Evolutionary conservation across 1,140 invertebrate species (phyloP).

Genomic region (Ooceraea biroi): DNA sequence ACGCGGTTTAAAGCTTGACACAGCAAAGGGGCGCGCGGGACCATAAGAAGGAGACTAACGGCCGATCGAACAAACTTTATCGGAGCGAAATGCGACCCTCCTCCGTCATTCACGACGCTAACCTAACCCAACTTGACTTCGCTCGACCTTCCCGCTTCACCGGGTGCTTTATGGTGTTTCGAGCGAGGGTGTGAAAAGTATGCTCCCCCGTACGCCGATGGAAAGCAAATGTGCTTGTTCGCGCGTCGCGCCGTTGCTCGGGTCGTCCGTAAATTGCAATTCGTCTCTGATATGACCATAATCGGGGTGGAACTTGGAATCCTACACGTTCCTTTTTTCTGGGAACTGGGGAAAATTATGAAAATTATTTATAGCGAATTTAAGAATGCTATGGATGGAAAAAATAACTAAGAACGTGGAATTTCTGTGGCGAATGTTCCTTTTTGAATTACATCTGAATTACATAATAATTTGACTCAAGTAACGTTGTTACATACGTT

Average conservation of each 20-base stretch:
- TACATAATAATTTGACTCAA: background rate
- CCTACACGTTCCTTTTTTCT: slow-evolving; percentile 12
- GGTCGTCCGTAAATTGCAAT: slow-evolving; percentile 42
- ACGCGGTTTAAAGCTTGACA: slow-evolving; percentile 20
- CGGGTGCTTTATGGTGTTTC: slow-evolving; percentile 63
- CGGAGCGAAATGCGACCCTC: slow-evolving; percentile 79
- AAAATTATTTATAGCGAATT: slow-evolving; percentile 49
- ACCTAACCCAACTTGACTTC: slow-evolving; percentile 76
- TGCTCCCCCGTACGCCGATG: slow-evolving; percentile 44
- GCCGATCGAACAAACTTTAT: slow-evolving; percentile 83
- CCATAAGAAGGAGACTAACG: slow-evolving; percentile 79
- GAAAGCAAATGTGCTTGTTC: slow-evolving; percentile 52
- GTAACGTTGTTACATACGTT: background rate
- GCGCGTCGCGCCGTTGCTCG: slow-evolving; percentile 1
- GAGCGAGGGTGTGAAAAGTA: slow-evolving; percentile 62
- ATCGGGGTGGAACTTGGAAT: slow-evolving; percentile 39
- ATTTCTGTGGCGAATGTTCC: background rate
- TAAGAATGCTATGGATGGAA: slow-evolving; percentile 12
- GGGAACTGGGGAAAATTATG: slow-evolving; percentile 5
- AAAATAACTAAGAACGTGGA: background rate
- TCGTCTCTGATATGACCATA: slow-evolving; percentile 55
- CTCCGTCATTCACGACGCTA: slow-evolving; percentile 74
- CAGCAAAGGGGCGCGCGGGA: slow-evolving; percentile 36
- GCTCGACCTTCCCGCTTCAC: slow-evolving; percentile 63
- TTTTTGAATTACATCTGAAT: background rate